Evolutionary conservation across 1,140 invertebrate species (phyloP), one percentile per base, ranked within the genome.

Genomic region (Eulimnadia texana): DNA sequence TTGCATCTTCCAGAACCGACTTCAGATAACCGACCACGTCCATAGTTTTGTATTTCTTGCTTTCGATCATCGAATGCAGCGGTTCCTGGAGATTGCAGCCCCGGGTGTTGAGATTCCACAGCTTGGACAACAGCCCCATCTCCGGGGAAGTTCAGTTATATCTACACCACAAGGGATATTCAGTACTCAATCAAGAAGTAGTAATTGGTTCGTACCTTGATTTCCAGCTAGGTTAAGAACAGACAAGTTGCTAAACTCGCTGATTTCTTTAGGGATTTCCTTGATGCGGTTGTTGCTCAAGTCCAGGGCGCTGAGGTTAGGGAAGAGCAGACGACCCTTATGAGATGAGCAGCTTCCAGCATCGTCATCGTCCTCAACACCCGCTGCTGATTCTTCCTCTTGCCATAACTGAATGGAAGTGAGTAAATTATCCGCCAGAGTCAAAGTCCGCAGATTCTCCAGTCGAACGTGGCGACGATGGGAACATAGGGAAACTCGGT

Each of bases 21-120:
- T 95, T 93, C 1, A 99, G 78, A 74, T 97, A 98, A 0, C 92
- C 92, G 33, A 98, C 83, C 42, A 99, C 88, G 71, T 98, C 94
- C 81, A 92, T 91, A 3, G 93, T 96, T 76, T 95, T 95, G 69
- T 90, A 92, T 61, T 91, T 90, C 68, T 93, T 93, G 54, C 84
- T 87, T 24, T 88, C 85, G 33, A 98, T 88, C 84, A 98, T 92
- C 0, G 88, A 87, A 64, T 88, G 86, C 10, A 99, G 75, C 2
- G 89, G 93, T 72, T 92, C 93, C 71, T 85, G 88, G 29, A 91
- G 76, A 56, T 82, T 82, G 72, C 95, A 98, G 0, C 90, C 90
- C 61, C 84, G 80, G 6, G 93, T 90, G 72, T 94, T 95, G 13
- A 99, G 73, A 74, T 94, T 98, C 93, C 95, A 98, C 13, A 99